phyloP scores from a whole-genome alignment of 92 coral and sea anemone species.

The Phymanthus crucifer region DNA sequence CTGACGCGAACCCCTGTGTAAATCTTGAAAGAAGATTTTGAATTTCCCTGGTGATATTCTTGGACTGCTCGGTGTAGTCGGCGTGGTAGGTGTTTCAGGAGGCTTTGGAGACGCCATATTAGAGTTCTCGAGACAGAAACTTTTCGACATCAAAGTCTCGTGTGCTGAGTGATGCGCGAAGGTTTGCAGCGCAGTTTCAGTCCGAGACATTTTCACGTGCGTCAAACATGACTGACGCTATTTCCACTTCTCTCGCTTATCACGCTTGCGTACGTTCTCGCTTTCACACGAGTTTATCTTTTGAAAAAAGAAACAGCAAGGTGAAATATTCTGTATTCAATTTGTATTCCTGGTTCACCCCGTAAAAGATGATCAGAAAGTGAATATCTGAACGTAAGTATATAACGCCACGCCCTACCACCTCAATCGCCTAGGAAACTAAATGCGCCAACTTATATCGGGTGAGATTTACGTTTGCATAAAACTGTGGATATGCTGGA shows the following conservation, averaged over 20 bases:
- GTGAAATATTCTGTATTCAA: no score
- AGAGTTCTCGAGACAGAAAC: not conserved
- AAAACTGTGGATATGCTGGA: no score
- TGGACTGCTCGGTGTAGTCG: slow-evolving; percentile 41
- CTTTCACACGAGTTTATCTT: not conserved
- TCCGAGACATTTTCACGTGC: not conserved
- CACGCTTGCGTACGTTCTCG: not conserved
- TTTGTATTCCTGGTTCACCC: no score
- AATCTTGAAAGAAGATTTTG: slow-evolving; percentile 61
- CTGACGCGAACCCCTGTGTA: slow-evolving; percentile 65
- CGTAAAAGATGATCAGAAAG: no score
- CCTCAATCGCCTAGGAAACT: no score
- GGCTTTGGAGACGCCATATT: slow-evolving; percentile 29
- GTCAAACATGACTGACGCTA: not conserved
- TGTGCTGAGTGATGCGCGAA: not conserved
- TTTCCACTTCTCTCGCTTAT: not conserved
- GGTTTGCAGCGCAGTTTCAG: not conserved
- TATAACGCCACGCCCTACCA: no score
- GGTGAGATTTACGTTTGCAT: no score
- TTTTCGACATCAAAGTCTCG: not conserved
- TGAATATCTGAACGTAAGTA: no score
- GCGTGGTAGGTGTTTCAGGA: slow-evolving; percentile 8
- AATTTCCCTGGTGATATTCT: slow-evolving; percentile 48
- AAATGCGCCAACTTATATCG: no score
- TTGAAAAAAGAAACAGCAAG: not conserved